Conservation (phyloP, 2,888 invertebrate species). For the Eubasilissa splendida region DNA sequence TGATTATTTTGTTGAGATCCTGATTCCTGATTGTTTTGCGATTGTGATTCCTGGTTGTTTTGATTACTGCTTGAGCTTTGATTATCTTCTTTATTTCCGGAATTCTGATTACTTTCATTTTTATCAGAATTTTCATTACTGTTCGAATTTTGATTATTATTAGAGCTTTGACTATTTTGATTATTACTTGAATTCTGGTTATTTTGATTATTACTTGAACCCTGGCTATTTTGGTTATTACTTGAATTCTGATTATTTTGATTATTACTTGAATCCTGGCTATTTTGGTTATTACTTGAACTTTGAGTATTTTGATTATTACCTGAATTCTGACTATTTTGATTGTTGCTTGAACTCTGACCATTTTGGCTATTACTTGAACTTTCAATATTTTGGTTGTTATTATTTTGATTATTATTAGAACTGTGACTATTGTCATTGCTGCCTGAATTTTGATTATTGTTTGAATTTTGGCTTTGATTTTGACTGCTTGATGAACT, state of each 20-base stretch:
- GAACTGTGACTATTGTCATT: conserved; percentile 33
- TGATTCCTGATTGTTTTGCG: conserved; percentile 56
- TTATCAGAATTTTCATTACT: conserved; percentile 50
- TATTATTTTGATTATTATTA: conserved; percentile 51
- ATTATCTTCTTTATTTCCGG: conserved; percentile 39
- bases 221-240: too few relatives aligned
- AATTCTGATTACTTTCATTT: conserved; percentile 47
- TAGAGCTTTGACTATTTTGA: conserved; percentile 53
- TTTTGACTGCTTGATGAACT: conserved; percentile 21
- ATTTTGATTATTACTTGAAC: conserved; percentile 21
- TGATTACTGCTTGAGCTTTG: conserved; percentile 32
- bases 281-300: conserved; percentile 43
- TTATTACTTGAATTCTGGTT: conserved; percentile 45
- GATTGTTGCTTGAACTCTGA: background rate
- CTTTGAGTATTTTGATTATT: conserved; percentile 13
- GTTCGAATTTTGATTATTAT: conserved; percentile 23
- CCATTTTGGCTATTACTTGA: background rate
- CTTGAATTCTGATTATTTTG: conserved; percentile 44
- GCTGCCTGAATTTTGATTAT: conserved; percentile 56
- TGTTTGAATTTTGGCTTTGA: conserved; percentile 56
- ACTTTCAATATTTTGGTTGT: conserved; percentile 34
- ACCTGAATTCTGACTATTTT: conserved; percentile 53
- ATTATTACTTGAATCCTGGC: conserved; percentile 54
- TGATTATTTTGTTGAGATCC: conserved; percentile 60
- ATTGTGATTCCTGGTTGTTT: conserved; percentile 59